Evolutionary conservation across 2,888 invertebrate species (phyloP).

Genomic region (Byasa hedistus): DNA sequence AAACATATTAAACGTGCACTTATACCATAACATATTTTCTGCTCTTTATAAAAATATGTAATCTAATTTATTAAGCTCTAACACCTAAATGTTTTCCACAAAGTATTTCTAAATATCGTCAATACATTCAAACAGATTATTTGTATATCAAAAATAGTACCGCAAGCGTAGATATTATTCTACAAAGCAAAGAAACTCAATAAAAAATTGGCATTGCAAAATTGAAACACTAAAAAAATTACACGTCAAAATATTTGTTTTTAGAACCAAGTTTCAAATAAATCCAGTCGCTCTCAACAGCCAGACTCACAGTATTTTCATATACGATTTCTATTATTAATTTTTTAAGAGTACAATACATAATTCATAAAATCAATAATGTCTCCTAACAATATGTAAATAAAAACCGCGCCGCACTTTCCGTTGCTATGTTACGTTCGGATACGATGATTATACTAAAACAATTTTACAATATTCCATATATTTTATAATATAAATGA

Average conservation of each 20-base stretch:
- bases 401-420: slow-evolving; percentile 59
- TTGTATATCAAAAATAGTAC: slow-evolving; percentile 5
- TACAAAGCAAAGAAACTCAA: slow-evolving; percentile 22
- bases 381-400: slow-evolving; percentile 57
- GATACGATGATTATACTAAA: slow-evolving; percentile 1
- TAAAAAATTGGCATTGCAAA: slow-evolving; percentile 16
- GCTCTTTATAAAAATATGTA: background rate
- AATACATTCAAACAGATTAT: background rate
- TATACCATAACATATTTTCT: slow-evolving; percentile 14
- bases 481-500: too few species aligned
- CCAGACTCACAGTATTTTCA: slow-evolving; percentile 34
- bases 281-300: slow-evolving; percentile 30
- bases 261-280: slow-evolving; percentile 35
- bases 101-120: background rate
- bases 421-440: slow-evolving; percentile 31
- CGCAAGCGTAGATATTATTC: slow-evolving; percentile 15
- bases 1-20: slow-evolving; percentile 32
- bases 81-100: background rate
- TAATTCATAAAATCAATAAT: slow-evolving; percentile 57
- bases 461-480: background rate
- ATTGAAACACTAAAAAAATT: slow-evolving; percentile 14
- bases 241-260: slow-evolving; percentile 25
- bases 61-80: slow-evolving; percentile 4
- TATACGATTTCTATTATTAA: background rate
- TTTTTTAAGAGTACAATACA: slow-evolving; percentile 18